These are phyloP conservation scores for Cyanoderma ruficeps DNA, from an alignment of 2,113 vertebrate species.

Conservation along the genomic window DNA sequence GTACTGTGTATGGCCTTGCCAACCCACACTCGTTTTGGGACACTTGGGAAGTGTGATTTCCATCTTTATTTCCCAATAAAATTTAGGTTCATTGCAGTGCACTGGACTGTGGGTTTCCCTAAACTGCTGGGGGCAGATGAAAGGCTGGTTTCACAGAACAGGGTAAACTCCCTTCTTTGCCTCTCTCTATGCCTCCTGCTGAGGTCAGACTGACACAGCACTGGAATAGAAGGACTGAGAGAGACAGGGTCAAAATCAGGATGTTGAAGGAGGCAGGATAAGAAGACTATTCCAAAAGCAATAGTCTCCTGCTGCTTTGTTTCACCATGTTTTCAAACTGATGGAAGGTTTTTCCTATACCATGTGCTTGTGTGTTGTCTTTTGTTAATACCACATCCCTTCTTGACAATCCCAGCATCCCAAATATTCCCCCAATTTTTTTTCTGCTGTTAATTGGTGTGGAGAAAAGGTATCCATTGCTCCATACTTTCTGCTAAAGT, in stretches of 20 bases:
- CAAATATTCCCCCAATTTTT: not conserved
- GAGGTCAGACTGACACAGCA: not conserved
- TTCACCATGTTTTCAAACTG: not conserved
- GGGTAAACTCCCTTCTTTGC: not conserved
- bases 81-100: not conserved
- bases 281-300: not conserved
- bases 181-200: not conserved
- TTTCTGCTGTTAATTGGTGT: not conserved
- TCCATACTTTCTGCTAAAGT: not conserved
- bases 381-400: not conserved
- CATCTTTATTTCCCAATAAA: not conserved
- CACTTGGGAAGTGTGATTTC: not conserved
- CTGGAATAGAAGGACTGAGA: not conserved
- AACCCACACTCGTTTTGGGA: not conserved
- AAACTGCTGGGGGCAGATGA: not conserved
- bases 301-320: not conserved
- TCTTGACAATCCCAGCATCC: not conserved
- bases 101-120: not conserved
- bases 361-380: not conserved
- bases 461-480: not conserved
- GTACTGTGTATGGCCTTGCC: not conserved
- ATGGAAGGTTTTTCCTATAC: not conserved
- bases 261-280: not conserved
- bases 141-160: not conserved
- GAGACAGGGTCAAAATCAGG: not conserved